Conservation (phyloP, 2,888 invertebrate genomes). For the Conus canariensis region DNA sequence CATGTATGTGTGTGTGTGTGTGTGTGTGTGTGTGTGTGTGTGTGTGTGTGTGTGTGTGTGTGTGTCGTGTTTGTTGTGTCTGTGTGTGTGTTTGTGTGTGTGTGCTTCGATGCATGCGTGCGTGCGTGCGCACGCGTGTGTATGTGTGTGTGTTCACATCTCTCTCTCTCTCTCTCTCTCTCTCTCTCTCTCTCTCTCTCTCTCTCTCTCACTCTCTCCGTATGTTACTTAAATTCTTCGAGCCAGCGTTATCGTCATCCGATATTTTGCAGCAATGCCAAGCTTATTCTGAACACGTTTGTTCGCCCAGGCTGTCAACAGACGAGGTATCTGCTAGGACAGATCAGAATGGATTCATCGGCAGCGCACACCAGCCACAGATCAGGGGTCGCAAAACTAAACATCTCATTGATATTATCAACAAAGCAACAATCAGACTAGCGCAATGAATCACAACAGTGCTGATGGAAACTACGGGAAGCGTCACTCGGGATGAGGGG, state of each 20-base stretch:
- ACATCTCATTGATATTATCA: not conserved
- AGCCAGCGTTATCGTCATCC: no score
- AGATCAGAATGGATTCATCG: no score
- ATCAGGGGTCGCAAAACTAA: not conserved
- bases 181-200: no score
- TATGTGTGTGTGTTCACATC: not conserved
- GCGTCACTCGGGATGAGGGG: not conserved
- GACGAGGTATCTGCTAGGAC: no score
- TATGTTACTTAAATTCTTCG: no score
- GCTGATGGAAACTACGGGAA: not conserved
- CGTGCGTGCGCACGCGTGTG: not conserved
- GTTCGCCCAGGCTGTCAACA: no score
- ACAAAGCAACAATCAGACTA: not conserved
- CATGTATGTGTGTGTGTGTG: not conserved
- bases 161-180: no score
- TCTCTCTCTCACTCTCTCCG: no score
- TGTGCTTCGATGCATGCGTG: not conserved
- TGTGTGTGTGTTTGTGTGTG: not conserved
- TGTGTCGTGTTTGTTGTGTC: no score
- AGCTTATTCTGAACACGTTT: no score
- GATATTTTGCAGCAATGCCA: no score
- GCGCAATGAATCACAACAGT: not conserved
- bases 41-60: slow-evolving; percentile 19
- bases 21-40: slow-evolving; percentile 17
- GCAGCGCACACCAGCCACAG: no score